These are phyloP conservation scores for Hypercompe scribonia DNA, from an alignment of 2,888 invertebrate genomes.

Conservation along the genomic window DNA sequence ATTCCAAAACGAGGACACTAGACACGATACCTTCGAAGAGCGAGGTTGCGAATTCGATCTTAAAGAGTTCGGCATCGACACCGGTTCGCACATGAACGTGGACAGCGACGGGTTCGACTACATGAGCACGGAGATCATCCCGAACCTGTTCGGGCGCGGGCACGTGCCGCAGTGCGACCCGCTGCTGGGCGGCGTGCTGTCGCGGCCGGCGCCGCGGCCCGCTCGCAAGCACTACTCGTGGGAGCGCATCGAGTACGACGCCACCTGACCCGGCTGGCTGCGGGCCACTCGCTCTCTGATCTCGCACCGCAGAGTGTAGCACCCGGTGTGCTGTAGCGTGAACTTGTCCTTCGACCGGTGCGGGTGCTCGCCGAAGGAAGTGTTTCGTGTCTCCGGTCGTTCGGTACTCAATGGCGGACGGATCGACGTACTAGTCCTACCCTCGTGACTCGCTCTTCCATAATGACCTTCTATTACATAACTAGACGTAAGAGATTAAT, in stretches of 20 bases:
- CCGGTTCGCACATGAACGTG: slow-evolving; percentile 86
- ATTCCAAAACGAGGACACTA: slow-evolving; percentile 75
- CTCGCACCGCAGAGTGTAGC: slow-evolving; percentile 49
- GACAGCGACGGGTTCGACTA: slow-evolving; percentile 84
- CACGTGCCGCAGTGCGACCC: slow-evolving; percentile 89
- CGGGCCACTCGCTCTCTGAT: slow-evolving; percentile 58
- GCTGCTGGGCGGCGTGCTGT: slow-evolving; percentile 89
- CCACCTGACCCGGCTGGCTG: slow-evolving; percentile 78
- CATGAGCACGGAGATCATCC: slow-evolving; percentile 79
- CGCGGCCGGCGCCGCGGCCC: slow-evolving; percentile 88
- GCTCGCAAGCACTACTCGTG: slow-evolving; percentile 89
- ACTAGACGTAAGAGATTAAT: slow-evolving; percentile 58
- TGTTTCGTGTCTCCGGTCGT: slow-evolving; percentile 35
- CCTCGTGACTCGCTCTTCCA: slow-evolving; percentile 75
- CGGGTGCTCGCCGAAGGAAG: slow-evolving; percentile 27
- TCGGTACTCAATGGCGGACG: slow-evolving; percentile 63
- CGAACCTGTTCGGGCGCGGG: slow-evolving; percentile 81
- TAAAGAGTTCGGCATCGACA: slow-evolving; percentile 88
- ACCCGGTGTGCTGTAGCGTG: slow-evolving; percentile 24
- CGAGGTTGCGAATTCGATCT: slow-evolving; percentile 83
- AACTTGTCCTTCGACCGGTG: slow-evolving; percentile 24
- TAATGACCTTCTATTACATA: slow-evolving; percentile 63
- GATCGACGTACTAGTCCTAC: slow-evolving; percentile 70
- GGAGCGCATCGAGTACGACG: slow-evolving; percentile 92
- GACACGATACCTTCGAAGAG: slow-evolving; percentile 67